phyloP scores from a whole-genome alignment of 2,888 invertebrate genomes.

The Fissipunctia ypsillon region DNA sequence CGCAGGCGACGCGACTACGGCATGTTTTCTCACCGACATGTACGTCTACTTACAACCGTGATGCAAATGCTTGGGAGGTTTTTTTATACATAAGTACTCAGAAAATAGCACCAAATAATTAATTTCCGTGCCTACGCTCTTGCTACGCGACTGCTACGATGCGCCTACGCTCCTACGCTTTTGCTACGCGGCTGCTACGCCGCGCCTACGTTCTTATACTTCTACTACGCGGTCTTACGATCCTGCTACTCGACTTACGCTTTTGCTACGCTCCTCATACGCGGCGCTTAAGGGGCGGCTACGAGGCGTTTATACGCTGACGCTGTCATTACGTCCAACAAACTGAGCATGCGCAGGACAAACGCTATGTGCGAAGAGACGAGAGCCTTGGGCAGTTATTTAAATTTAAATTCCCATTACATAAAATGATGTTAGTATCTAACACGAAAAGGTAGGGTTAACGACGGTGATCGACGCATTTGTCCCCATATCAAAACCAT shows the following conservation, averaged over 20 bases:
- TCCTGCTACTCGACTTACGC: background rate
- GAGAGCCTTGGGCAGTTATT: background rate
- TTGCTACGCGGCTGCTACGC: background rate
- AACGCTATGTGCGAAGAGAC: background rate
- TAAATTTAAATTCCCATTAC: constrained; percentile 17
- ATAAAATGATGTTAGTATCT: constrained; percentile 2
- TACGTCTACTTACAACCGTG: background rate
- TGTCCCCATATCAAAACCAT: constrained; percentile 36
- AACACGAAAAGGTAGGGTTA: constrained; percentile 54
- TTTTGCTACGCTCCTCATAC: background rate
- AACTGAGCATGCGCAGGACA: background rate
- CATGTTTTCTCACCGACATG: background rate
- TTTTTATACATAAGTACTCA: background rate
- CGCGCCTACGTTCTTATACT: background rate
- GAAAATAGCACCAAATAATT: background rate
- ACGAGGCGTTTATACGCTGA: background rate
- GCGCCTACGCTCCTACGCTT: background rate
- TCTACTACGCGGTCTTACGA: background rate
- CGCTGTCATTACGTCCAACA: background rate
- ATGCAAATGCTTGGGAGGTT: background rate
- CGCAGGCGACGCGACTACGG: background rate
- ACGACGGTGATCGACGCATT: constrained; percentile 25
- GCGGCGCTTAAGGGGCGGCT: background rate
- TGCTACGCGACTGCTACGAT: background rate
- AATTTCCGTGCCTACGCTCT: background rate